Evolutionary conservation across 2,888 invertebrate genomes (phyloP).

Genomic region (Caenorhabditis uteleia): DNA sequence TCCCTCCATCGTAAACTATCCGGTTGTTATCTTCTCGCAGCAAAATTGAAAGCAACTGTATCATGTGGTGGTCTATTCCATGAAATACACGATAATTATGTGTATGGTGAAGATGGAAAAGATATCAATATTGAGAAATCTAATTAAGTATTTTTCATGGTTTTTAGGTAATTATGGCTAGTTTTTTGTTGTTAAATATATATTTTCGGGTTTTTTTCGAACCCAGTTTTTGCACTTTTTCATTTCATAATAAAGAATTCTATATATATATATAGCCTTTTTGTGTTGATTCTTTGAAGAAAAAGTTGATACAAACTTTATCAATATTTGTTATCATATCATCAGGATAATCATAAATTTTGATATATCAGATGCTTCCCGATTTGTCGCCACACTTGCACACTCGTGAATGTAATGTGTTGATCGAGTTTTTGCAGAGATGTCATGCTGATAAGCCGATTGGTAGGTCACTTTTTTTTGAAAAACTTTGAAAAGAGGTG

Average conservation of each 20-base stretch:
- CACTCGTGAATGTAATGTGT: conserved; percentile 65
- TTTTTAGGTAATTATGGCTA: conserved; percentile 3
- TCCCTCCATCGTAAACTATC: conserved; percentile 95
- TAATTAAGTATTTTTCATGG: not conserved
- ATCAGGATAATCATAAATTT: not conserved
- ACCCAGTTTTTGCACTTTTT: conserved; percentile 3
- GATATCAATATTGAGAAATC: conserved; percentile 53
- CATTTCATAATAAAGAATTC: not conserved
- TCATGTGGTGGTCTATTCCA: conserved; percentile 65
- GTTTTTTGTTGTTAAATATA: conserved; percentile 3
- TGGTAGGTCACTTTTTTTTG: conserved; percentile 28
- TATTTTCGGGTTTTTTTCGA: not conserved
- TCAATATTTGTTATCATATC: not conserved
- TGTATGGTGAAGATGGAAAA: conserved; percentile 55
- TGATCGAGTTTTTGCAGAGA: conserved; percentile 57
- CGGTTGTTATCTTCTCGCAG: conserved; percentile 74
- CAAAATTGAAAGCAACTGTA: conserved; percentile 66
- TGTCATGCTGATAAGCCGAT: conserved; percentile 56
- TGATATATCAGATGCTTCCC: conserved; percentile 51
- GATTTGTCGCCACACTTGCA: conserved; percentile 68
- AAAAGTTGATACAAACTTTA: not conserved
- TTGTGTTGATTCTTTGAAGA: not conserved
- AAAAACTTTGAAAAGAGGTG: too few species aligned
- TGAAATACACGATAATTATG: conserved; percentile 57
- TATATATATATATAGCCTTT: not conserved